Base-by-base conservation (phyloP, 2,888 invertebrate species). In the Dendrolimus houi region DNA sequence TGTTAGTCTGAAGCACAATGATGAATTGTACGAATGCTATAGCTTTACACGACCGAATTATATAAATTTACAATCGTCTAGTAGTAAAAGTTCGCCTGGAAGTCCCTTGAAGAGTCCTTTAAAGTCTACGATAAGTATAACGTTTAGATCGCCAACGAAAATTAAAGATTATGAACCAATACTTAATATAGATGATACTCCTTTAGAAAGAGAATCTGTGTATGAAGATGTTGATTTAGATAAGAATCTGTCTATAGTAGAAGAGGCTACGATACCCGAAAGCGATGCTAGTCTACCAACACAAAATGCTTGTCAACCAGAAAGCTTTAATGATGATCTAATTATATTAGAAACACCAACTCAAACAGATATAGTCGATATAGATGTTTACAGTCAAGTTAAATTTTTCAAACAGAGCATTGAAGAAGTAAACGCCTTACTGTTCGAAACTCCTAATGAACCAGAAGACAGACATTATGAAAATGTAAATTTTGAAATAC, bases 351-450 rank as follows among this genome's bases (percentile, higher is more conserved):
- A 93, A 75, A 92, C 93, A 0, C 91, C 93, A 8, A 90, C 93
- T 63, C 92, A 93, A 63, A 72, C 77, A 0, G 70, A 74, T 55
- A 56, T 72, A 17, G 82, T 86, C 41, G 74, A 87, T 54, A 65
- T 87, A 2, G 92, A 92, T 57, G 93, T 95, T 0, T 96, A 96
- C 70, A 95, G 95, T 65, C 93, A 95, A 89, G 95, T 96, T 0
- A 95, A 95, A 68, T 94, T 95, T 73, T 94, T 95, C 66, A 91
- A 93, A 53, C 91, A 94, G 66, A 95, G 94, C 29, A 93, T 95
- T 53, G 93, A 94, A 54, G 95, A 95, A 80, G 94, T 95, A 0
- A 96, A 96, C 72, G 93, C 89, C 9, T 81, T 90, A 80, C 71
- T 90, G 1, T 59, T 86, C 2, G 83, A 83, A 60, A 72, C 82